Conservation (phyloP, 2,888 invertebrate genomes). For the Amiota mariae region DNA sequence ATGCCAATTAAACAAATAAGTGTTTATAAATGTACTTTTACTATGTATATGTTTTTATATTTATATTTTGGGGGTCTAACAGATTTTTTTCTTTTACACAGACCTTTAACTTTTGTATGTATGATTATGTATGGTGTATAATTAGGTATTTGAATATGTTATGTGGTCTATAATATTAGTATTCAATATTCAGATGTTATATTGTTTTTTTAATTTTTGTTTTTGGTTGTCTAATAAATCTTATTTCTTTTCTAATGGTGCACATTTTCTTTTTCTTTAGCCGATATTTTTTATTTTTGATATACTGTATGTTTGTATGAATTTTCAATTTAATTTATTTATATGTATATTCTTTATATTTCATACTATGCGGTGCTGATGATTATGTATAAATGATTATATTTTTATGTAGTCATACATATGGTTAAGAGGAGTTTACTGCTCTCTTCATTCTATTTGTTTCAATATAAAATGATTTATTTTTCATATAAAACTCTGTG, state of each 20-base stretch:
- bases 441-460: neutral
- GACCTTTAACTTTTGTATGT: conserved; percentile 16
- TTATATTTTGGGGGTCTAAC: conserved; percentile 18
- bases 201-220: neutral
- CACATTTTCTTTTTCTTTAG: conserved; percentile 36
- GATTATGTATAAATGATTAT: conserved; percentile 69
- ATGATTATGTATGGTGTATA: conserved; percentile 8
- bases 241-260: conserved; percentile 33
- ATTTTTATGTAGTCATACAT: conserved; percentile 42
- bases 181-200: neutral
- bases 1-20: neutral
- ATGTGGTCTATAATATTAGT: too few species aligned
- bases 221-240: conserved; percentile 32
- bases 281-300: conserved; percentile 42
- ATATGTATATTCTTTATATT: conserved; percentile 35
- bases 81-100: neutral
- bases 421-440: conserved; percentile 17
- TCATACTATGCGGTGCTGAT: conserved; percentile 72
- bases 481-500: neutral
- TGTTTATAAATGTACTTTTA: conserved; percentile 24
- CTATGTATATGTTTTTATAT: conserved; percentile 30
- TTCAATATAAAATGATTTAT: conserved; percentile 55
- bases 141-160: conserved; percentile 45
- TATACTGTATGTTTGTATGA: conserved; percentile 25
- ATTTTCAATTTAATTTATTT: conserved; percentile 31